Conservation (phyloP, 2,888 invertebrate species). For the Nycteola revayana region DNA sequence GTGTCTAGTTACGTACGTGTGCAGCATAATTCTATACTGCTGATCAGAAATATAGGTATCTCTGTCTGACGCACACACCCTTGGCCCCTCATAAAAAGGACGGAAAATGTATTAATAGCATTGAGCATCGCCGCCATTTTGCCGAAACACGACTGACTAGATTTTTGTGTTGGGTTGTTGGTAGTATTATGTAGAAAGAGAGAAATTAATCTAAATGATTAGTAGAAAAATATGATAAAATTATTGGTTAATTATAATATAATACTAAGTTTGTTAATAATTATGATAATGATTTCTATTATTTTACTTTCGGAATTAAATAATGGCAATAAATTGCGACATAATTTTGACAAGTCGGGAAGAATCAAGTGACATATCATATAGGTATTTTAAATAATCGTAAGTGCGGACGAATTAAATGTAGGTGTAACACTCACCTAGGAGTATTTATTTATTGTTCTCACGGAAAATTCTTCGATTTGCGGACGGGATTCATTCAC, state of each 20-base stretch:
- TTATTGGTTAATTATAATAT: slow-evolving; percentile 15
- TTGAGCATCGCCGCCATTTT: slow-evolving; percentile 75
- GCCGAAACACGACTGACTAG: slow-evolving; percentile 64
- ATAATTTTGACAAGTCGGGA: slow-evolving; percentile 33
- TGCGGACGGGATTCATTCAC: slow-evolving; percentile 79
- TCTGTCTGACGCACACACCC: slow-evolving; percentile 41
- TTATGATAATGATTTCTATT: slow-evolving; percentile 19
- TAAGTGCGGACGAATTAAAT: slow-evolving; percentile 15
- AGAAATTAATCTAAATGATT: slow-evolving; percentile 19
- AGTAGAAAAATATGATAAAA: slow-evolving; percentile 11
- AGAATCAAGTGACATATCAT: slow-evolving; percentile 31
- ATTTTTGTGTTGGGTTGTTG: slow-evolving; percentile 51
- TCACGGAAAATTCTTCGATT: slow-evolving; percentile 74
- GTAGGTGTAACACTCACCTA: slow-evolving; percentile 54
- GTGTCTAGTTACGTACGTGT: slow-evolving; percentile 77
- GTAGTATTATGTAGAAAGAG: slow-evolving; percentile 41
- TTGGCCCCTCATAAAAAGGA: slow-evolving; percentile 43
- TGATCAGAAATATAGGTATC: slow-evolving; percentile 60
- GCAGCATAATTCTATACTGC: slow-evolving; percentile 60
- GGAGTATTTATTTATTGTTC: slow-evolving; percentile 52
- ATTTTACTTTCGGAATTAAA: slow-evolving; percentile 29
- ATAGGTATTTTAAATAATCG: slow-evolving; percentile 29
- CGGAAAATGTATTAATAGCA: slow-evolving; percentile 68
- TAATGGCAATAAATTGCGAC: slow-evolving; percentile 51
- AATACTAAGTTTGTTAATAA: slow-evolving; percentile 13